These are phyloP conservation scores for Atrichornis clamosus DNA, from an alignment of 2,113 vertebrate genomes.

Conservation along the genomic window DNA sequence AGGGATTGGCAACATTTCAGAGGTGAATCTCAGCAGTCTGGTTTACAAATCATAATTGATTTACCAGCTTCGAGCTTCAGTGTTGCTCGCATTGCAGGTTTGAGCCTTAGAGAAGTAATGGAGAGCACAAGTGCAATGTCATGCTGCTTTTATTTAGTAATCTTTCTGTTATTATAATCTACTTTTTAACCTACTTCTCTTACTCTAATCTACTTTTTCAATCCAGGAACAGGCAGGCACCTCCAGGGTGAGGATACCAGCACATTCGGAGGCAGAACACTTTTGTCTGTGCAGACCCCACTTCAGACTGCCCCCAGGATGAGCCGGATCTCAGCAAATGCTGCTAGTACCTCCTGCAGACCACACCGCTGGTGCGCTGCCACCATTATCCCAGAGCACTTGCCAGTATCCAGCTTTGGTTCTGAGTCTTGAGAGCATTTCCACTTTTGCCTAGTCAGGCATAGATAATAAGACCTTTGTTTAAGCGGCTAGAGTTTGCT, in stretches of 20 bases:
- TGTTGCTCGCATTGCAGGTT: background rate
- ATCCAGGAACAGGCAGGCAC: background rate
- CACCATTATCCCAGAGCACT: background rate
- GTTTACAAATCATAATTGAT: background rate
- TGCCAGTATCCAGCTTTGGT: background rate
- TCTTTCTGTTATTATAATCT: background rate
- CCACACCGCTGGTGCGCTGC: background rate
- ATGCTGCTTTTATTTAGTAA: background rate
- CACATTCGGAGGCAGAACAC: background rate
- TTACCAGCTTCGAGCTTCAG: background rate
- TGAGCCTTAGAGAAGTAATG: background rate
- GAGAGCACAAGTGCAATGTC: background rate
- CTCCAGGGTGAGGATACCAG: background rate
- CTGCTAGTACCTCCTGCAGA: background rate
- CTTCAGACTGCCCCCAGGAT: background rate
- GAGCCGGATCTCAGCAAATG: background rate
- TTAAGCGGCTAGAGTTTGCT: background rate
- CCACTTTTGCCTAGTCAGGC: background rate
- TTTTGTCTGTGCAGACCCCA: background rate
- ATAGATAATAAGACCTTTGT: slow-evolving; percentile 17
- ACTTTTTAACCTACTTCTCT: background rate
- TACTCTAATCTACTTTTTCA: background rate
- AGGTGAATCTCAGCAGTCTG: background rate
- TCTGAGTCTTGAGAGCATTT: background rate
- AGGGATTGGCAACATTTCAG: background rate